A percentile compares a stretch with the other conserved stretches of the same genome.
Conservation (phyloP, 1,140 invertebrate species). For the Drosophila erecta region DNA sequence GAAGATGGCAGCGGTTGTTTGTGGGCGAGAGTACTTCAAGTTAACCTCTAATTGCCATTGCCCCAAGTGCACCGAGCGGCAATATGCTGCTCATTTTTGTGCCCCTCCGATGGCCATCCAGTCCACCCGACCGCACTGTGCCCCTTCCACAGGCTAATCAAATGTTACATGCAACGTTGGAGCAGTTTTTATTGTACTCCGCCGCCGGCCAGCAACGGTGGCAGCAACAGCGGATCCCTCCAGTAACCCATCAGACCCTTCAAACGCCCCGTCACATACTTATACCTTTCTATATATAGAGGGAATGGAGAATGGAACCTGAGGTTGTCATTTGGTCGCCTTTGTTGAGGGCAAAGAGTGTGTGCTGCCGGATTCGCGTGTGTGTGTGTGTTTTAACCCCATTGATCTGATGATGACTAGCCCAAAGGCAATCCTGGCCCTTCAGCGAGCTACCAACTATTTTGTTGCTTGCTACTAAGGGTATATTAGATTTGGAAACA, state of each 20-base stretch:
- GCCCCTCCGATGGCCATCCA: conserved; percentile 1
- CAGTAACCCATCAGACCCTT: conserved; percentile 20
- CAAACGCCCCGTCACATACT: conserved; percentile 24
- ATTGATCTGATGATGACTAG: conserved; percentile 67
- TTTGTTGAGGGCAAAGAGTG: conserved; percentile 47
- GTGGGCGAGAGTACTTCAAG: conserved; percentile 44
- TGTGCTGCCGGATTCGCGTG: not conserved
- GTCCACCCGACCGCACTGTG: conserved; percentile 22
- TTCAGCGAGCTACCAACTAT: conserved; percentile 26
- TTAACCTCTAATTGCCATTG: conserved; percentile 74
- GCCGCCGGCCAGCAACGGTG: conserved; percentile 54
- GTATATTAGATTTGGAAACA: conserved; percentile 1
- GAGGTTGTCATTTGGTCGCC: conserved; percentile 70
- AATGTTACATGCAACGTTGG: conserved; percentile 70
- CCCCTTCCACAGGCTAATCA: conserved; percentile 68
- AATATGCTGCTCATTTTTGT: conserved; percentile 57
- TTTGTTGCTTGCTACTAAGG: conserved; percentile 5
- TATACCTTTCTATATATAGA: conserved; percentile 45
- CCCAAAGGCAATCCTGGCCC: conserved; percentile 48
- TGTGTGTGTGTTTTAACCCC: conserved; percentile 37
- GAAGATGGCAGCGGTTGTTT: conserved; percentile 4
- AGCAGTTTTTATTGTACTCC: conserved; percentile 76
- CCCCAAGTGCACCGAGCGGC: conserved; percentile 67
- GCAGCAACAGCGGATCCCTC: conserved; percentile 5
- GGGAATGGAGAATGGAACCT: conserved; percentile 33